A percentile compares a stretch with the other conserved stretches of the same genome.
phyloP scores from a whole-genome alignment of 2,113 vertebrate genomes.

The Chaetura pelagica region DNA sequence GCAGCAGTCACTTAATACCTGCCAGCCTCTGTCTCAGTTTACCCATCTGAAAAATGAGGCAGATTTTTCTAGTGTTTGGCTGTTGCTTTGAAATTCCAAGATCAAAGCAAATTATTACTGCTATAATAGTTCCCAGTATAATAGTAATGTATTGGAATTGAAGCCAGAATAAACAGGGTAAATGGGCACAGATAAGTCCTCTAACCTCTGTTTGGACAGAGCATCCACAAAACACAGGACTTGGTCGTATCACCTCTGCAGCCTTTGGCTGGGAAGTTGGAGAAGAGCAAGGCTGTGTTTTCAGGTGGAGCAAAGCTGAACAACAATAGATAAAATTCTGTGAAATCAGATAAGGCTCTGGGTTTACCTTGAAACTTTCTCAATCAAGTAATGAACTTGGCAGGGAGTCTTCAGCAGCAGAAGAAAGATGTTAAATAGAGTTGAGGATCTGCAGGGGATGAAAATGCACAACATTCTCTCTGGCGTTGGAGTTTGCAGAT shows the following conservation, averaged over 20 bases:
- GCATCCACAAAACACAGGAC: neutral
- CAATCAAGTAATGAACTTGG: neutral
- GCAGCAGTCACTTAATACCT: neutral
- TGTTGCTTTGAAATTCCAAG: conserved; percentile 54
- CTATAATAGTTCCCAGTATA: conserved; percentile 29
- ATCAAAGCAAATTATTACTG: conserved; percentile 59
- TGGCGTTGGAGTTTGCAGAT: neutral
- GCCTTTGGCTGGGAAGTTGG: neutral
- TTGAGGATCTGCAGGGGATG: neutral
- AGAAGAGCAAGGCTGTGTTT: neutral
- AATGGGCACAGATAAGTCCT: conserved; percentile 34
- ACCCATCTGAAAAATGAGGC: conserved; percentile 30
- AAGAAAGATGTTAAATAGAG: no score
- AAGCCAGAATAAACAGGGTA: conserved; percentile 54
- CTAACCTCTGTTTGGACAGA: conserved; percentile 41
- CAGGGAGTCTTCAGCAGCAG: neutral
- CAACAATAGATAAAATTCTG: neutral
- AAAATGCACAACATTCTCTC: neutral
- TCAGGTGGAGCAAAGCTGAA: neutral
- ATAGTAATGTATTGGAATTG: conserved; percentile 20
- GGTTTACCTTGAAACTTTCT: neutral
- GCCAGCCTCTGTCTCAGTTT: conserved; percentile 11
- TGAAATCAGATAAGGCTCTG: neutral
- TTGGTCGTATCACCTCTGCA: neutral
- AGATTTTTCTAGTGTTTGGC: conserved; percentile 45